phyloP scores from a whole-genome alignment of 1,140 invertebrate species.

The Manduca sexta region DNA sequence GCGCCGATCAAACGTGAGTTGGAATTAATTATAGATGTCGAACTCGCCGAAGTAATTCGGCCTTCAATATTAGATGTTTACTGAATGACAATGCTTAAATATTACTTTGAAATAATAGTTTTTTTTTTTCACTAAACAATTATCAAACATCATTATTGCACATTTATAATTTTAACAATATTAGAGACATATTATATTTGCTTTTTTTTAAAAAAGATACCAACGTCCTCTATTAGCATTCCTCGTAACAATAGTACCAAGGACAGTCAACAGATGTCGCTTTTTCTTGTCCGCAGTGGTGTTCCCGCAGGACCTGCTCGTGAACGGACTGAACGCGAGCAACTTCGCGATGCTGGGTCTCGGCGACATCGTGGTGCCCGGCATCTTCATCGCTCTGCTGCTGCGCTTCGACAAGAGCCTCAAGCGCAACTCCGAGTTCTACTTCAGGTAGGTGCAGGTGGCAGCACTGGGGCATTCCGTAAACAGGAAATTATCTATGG shows the following conservation, averaged over 20 bases:
- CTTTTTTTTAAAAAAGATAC: no score
- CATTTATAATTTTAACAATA: no score
- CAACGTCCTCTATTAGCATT: no score
- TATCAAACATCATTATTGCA: no score
- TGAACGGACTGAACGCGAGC: constrained; percentile 91
- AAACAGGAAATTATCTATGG: no score
- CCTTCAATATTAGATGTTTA: no score
- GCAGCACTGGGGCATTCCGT: not conserved
- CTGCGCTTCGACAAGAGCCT: constrained; percentile 96
- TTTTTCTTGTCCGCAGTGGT: constrained; percentile 80
- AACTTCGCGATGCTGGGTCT: constrained; percentile 99
- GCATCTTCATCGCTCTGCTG: constrained; percentile 98
- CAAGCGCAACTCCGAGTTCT: constrained; percentile 89
- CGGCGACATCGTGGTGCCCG: constrained; percentile 99
- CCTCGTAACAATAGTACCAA: not conserved
- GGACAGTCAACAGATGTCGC: no score
- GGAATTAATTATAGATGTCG: not conserved
- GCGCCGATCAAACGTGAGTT: constrained; percentile 96
- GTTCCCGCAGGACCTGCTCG: constrained; percentile 97
- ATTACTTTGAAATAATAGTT: no score
- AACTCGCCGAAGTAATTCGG: no score
- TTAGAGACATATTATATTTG: no score
- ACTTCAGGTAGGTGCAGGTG: constrained; percentile 79
- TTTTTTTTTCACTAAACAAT: no score
- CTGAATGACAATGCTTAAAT: no score